Percentiles rank a stretch among this genome's conserved stretches.
phyloP scores from a whole-genome alignment of 2,797 vertebrate species.

The Pseudochromis fuscus region DNA sequence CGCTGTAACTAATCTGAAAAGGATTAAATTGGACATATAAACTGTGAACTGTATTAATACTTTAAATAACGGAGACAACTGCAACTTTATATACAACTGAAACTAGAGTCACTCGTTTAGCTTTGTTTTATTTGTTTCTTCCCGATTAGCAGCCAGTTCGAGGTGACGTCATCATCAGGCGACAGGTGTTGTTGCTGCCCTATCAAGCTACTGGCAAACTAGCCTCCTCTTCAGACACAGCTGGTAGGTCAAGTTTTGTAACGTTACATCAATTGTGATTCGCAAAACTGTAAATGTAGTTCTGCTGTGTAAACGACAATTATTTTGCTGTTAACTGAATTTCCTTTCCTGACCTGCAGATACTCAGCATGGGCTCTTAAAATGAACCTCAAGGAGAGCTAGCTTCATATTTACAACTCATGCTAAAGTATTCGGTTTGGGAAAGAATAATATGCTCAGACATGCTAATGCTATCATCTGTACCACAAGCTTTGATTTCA shows the following conservation, averaged over 20 bases:
- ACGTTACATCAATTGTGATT: neutral
- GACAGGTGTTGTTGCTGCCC: slow-evolving; percentile 45
- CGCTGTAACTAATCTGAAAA: neutral
- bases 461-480: neutral
- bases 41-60: neutral
- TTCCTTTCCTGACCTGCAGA: neutral
- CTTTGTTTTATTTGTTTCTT: neutral
- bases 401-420: slow-evolving; percentile 24
- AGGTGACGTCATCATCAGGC: slow-evolving; percentile 58
- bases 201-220: neutral
- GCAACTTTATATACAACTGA: neutral
- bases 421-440: neutral
- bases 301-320: neutral
- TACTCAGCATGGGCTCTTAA: neutral
- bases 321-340: neutral
- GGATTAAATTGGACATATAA: neutral
- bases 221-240: slow-evolving; percentile 1
- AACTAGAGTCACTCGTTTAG: neutral
- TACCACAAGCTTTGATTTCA: neutral
- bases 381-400: neutral
- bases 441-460: neutral
- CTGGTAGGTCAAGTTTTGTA: slow-evolving; percentile 48
- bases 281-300: rapidly evolving
- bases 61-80: neutral
- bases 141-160: neutral